Base-by-base conservation (phyloP, 2,113 vertebrate genomes). In the Cisticola juncidis region DNA sequence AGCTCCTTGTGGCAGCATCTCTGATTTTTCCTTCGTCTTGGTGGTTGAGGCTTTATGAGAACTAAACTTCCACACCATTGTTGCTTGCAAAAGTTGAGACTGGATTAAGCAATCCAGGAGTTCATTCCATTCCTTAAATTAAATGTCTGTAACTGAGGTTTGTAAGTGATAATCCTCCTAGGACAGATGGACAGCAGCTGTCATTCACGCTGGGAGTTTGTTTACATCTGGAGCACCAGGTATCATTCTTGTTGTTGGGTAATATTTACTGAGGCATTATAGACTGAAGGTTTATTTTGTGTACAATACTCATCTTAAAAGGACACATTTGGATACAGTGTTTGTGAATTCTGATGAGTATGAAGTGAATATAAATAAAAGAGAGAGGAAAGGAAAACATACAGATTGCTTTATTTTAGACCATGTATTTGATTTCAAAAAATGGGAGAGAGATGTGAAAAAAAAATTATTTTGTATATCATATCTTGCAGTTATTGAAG, bases 201-300 rank as follows among this genome's bases (percentile, higher is more conserved):
- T 33, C 29, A 40, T 53, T 81, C 74, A 64, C 0, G 4, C 9
- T 17, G 10, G 24, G 22, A 58, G 14, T 5, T 71, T 25, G 15
- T 60, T 72, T 77, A 40, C 1, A 3, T 57, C 29, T 73, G 45
- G 24, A 86, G 12, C 1, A 1, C 2, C 3, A 25, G 7, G 3
- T 12, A 26, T 35, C 3, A 8, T 76, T 84, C 28, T 38, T 36
- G 22, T 45, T 54, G 9, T 24, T 53, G 33, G 20, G 20, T 62
- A 71, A 36, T 79, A 54, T 51, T 79, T 94, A 53, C 22, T 17
- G 9, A 26, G 26, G 12, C 35, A 33, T 29, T 58, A 12, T 5
- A 45, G 18, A 48, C 33, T 54, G 35, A n/a, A 45, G 6, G 3
- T 44, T 40, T 40, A 28, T 72, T 48, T 42, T 88, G 17, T 56